These are phyloP conservation scores for Streblospio benedicti DNA, from an alignment of 1,140 invertebrate genomes.

Conservation along the genomic window DNA sequence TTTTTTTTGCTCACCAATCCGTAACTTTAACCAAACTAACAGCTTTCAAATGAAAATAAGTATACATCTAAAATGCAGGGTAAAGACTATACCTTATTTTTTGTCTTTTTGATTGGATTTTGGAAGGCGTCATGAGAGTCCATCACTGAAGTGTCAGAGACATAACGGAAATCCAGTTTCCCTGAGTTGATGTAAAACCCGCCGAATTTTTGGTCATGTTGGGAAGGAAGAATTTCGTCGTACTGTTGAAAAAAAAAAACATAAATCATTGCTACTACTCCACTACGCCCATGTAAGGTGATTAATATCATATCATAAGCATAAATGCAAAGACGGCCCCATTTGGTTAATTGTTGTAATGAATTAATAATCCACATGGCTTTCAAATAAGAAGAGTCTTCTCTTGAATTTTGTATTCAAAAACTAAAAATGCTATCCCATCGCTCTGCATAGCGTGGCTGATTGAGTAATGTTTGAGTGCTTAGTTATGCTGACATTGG, in stretches of 20 bases:
- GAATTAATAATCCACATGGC: not conserved
- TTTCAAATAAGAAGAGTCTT: not conserved
- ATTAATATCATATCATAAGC: not conserved
- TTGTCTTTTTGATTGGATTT: slow-evolving; percentile 32
- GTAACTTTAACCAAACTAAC: too few species aligned
- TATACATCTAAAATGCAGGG: too few species aligned
- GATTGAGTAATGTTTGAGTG: too few species aligned
- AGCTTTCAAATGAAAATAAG: slow-evolving; percentile 16
- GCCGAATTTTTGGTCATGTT: slow-evolving; percentile 77
- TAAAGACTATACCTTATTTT: too few species aligned
- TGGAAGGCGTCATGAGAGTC: slow-evolving; percentile 34
- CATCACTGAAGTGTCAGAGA: slow-evolving; percentile 48
- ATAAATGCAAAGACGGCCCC: not conserved
- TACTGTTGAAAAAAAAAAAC: slow-evolving; percentile 55
- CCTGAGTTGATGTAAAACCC: slow-evolving; percentile 95
- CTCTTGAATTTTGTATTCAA: not conserved
- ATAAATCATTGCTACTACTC: slow-evolving; percentile 12
- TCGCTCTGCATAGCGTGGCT: too few species aligned
- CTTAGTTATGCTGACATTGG: too few species aligned
- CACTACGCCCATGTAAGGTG: not conserved
- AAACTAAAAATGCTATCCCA: not conserved
- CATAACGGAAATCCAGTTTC: slow-evolving; percentile 71
- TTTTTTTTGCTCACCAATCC: too few species aligned
- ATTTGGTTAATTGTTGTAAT: not conserved
- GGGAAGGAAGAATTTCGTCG: slow-evolving; percentile 84